phyloP scores from a whole-genome alignment of 1,140 invertebrate species.

The Melitaea cinxia region DNA sequence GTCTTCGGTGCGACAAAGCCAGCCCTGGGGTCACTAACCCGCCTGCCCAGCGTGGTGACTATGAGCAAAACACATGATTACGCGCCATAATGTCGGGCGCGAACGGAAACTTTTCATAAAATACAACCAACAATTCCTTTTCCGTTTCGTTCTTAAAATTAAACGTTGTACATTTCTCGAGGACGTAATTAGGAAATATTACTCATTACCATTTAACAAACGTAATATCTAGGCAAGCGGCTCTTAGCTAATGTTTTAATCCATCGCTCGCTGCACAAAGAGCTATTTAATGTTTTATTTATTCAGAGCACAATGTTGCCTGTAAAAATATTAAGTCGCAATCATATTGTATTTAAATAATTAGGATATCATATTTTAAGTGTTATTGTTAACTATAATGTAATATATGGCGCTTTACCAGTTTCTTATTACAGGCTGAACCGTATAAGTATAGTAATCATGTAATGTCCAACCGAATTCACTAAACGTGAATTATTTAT shows the following conservation, averaged over 20 bases:
- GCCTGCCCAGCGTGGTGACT: no score
- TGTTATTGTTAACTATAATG: no score
- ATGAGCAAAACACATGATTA: no score
- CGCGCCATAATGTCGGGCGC: no score
- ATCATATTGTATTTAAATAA: not conserved
- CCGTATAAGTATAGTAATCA: no score
- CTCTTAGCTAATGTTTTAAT: not conserved
- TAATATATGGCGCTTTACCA: no score
- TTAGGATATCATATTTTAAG: no score
- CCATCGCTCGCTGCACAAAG: not conserved
- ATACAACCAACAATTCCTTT: not conserved
- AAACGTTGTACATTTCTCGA: constrained; percentile 1
- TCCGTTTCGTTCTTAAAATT: not conserved
- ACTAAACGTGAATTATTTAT: not conserved
- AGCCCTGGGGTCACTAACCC: no score
- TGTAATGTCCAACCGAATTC: no score
- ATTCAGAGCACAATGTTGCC: not conserved
- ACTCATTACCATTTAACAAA: constrained; percentile 1
- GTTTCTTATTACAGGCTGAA: no score
- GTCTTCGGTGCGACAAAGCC: no score
- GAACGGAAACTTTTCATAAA: not conserved
- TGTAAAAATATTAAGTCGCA: not conserved
- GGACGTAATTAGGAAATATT: constrained; percentile 10
- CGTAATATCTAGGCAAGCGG: not conserved
- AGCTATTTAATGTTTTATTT: constrained; percentile 6